Conservation (phyloP, 2,797 vertebrate species). For the Heliangelus exortis region DNA sequence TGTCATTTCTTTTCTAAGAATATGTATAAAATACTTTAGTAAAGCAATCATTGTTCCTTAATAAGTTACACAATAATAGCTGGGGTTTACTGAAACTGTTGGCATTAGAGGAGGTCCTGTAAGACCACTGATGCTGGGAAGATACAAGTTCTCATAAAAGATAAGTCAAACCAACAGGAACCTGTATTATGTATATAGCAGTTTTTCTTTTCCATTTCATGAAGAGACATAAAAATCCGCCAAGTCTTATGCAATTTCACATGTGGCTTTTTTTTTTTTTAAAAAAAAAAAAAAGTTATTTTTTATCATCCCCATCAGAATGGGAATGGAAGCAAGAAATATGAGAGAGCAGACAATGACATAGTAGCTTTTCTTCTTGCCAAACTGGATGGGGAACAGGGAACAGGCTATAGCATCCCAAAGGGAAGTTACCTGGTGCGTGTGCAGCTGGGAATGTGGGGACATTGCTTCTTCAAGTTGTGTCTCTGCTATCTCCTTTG, state of each 20-base stretch:
- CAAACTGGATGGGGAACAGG: background rate
- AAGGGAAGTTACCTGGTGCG: background rate
- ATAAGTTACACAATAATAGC: constrained; percentile 62
- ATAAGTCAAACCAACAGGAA: background rate
- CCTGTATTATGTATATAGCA: background rate
- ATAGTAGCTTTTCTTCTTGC: background rate
- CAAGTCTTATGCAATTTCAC: background rate
- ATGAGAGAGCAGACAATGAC: background rate
- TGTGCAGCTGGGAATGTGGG: background rate
- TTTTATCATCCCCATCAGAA: background rate
- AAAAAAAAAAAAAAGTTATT: background rate
- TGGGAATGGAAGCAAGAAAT: background rate
- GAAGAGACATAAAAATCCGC: background rate
- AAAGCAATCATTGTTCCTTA: constrained; percentile 44
- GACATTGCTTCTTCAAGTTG: background rate
- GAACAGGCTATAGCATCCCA: background rate
- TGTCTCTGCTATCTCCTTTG: background rate
- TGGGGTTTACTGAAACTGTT: constrained; percentile 15
- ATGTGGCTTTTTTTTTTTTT: background rate
- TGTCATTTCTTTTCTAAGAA: constrained; percentile 26
- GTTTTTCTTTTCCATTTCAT: background rate
- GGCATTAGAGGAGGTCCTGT: constrained; percentile 37
- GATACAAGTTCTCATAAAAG: constrained; percentile 27
- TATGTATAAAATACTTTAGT: background rate
- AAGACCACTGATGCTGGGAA: constrained; percentile 31